Evolutionary conservation across 1,140 invertebrate genomes (phyloP).

Genomic region (Mamestra configurata): DNA sequence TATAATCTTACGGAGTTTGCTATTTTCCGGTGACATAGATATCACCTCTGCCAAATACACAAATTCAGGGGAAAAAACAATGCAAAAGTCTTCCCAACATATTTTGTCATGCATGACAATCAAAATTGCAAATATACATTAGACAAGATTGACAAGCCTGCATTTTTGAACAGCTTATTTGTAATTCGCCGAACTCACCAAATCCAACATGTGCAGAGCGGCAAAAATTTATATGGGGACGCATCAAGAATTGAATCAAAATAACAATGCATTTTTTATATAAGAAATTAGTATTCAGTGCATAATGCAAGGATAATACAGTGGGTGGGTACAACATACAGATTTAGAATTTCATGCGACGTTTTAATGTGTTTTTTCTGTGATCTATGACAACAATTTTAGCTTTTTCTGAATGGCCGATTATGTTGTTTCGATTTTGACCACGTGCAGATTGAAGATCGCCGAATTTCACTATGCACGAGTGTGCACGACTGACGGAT

Average conservation of each 20-base stretch:
- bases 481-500: not conserved
- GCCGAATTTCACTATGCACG: slow-evolving; percentile 26
- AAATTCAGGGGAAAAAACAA: not conserved
- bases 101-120: slow-evolving; percentile 9
- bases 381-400: slow-evolving; percentile 50
- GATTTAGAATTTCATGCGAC: slow-evolving; percentile 79
- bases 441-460: slow-evolving; percentile 27
- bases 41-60: not conserved
- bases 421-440: slow-evolving; percentile 15
- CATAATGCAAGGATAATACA: slow-evolving; percentile 78
- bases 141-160: slow-evolving; percentile 19
- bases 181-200: slow-evolving; percentile 54
- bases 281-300: slow-evolving; percentile 78
- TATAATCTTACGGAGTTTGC: no score
- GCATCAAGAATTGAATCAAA: slow-evolving; percentile 76
- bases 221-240: slow-evolving; percentile 72
- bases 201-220: slow-evolving; percentile 65
- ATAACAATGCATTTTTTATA: slow-evolving; percentile 73
- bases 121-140: slow-evolving; percentile 44
- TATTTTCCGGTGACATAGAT: no score
- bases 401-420: slow-evolving; percentile 16
- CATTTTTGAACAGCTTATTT: slow-evolving; percentile 32
- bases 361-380: slow-evolving; percentile 51
- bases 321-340: slow-evolving; percentile 79
- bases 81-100: slow-evolving; percentile 3